A percentile compares a stretch with the other conserved stretches of the same genome.
Conservation (phyloP, 2,113 vertebrate species). For the Cyphomyrus discorhynchus region DNA sequence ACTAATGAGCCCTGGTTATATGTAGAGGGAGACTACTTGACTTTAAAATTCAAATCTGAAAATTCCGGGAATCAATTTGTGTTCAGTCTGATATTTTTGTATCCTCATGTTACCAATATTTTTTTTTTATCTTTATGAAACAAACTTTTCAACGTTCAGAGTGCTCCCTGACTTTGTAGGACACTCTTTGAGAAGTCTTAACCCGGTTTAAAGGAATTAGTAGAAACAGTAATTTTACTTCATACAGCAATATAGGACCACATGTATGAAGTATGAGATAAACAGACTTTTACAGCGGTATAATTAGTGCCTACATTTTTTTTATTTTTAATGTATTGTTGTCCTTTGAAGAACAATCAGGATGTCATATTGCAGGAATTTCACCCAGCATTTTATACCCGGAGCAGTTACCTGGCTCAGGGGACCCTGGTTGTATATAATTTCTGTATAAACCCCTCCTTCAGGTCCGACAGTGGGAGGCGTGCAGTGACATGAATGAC, state of each 20-base stretch:
- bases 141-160: not conserved
- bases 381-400: not conserved
- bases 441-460: not conserved
- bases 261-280: not conserved
- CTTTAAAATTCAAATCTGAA: not conserved
- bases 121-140: not conserved
- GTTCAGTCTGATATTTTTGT: not conserved
- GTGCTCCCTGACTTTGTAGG: not conserved
- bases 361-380: not conserved
- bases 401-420: not conserved
- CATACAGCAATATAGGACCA: not conserved
- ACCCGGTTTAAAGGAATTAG: not conserved
- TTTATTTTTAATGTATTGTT: not conserved
- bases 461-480: slow-evolving; percentile 10
- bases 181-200: not conserved
- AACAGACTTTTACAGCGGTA: not conserved
- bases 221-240: not conserved
- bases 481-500: slow-evolving; percentile 83
- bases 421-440: not conserved
- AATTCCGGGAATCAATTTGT: not conserved
- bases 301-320: not conserved
- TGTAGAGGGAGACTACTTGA: not conserved
- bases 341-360: not conserved
- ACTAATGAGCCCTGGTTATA: not conserved
- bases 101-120: not conserved